These are phyloP conservation scores for Pandemis cinnamomeana DNA, from an alignment of 2,888 invertebrate genomes.

Conservation along the genomic window DNA sequence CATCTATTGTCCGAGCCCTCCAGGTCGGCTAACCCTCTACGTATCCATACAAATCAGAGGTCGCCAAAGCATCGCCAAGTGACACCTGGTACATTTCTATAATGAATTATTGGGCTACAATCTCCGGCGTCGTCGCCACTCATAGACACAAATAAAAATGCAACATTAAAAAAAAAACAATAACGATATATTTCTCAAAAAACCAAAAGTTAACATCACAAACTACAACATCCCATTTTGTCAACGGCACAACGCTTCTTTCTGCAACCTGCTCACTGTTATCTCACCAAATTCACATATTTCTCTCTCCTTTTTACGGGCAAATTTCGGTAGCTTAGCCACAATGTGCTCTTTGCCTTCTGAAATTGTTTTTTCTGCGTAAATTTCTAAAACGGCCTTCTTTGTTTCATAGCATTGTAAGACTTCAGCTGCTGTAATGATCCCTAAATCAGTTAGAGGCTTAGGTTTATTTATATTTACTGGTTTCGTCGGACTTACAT, in stretches of 20 bases:
- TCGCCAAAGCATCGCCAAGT: no score
- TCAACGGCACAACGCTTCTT: conserved; percentile 54
- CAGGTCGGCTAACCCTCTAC: no score
- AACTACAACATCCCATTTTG: conserved; percentile 30
- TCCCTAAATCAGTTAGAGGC: conserved; percentile 28
- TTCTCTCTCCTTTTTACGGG: conserved; percentile 53
- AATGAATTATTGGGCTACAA: no score
- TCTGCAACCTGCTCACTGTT: conserved; percentile 40
- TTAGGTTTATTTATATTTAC: background rate
- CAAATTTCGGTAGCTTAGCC: conserved; percentile 65
- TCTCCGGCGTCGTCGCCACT: no score
- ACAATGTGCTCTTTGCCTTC: conserved; percentile 58
- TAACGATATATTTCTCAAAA: conserved; percentile 9
- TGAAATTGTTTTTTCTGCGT: conserved; percentile 60
- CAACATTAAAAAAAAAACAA: conserved; percentile 3
- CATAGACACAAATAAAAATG: background rate
- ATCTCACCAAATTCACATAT: conserved; percentile 37
- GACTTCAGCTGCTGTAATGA: conserved; percentile 52
- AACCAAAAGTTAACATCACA: conserved; percentile 13
- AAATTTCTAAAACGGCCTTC: conserved; percentile 73
- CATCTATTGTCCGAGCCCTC: no score
- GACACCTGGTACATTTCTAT: no score
- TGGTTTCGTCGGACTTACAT: conserved; percentile 22
- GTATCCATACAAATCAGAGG: no score
- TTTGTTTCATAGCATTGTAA: conserved; percentile 72